phyloP scores from a whole-genome alignment of 1,140 invertebrate genomes.

The Drosophila seguyi region DNA sequence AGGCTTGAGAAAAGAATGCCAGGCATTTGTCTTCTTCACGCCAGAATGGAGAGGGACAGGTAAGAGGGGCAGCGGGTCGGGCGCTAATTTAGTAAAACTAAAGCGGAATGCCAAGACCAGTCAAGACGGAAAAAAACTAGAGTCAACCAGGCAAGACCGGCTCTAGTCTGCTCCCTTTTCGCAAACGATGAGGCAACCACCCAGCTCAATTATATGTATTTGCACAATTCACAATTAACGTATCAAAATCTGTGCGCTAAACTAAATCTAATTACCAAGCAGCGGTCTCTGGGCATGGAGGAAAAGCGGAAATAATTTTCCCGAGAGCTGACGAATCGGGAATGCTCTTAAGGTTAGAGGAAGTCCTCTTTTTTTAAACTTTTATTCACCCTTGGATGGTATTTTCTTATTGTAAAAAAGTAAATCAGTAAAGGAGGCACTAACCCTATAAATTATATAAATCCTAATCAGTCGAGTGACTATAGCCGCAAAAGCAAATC shows the following conservation, averaged over 20 bases:
- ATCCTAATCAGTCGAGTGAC: no score
- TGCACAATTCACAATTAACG: conserved; percentile 81
- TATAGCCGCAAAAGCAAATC: no score
- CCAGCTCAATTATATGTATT: conserved; percentile 73
- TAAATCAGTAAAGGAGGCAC: no score
- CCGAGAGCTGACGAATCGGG: not conserved
- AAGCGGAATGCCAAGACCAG: conserved; percentile 59
- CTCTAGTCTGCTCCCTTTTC: conserved; percentile 16
- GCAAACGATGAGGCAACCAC: conserved; percentile 11
- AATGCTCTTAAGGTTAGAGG: conserved; percentile 5
- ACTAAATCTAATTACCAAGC: conserved; percentile 76
- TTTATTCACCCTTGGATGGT: no score
- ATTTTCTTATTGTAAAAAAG: no score
- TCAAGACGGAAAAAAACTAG: conserved; percentile 7
- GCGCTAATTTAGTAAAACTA: conserved; percentile 77
- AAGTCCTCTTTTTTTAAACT: not conserved
- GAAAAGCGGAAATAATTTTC: not conserved
- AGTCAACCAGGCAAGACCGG: conserved; percentile 67
- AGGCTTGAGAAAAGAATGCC: conserved; percentile 80
- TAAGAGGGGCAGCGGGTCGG: conserved; percentile 15
- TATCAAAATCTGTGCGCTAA: conserved; percentile 80
- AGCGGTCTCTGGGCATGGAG: conserved; percentile 10
- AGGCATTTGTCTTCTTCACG: conserved; percentile 81
- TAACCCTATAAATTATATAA: no score
- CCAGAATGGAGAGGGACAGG: conserved; percentile 51